Base-by-base conservation (phyloP, 2,797 vertebrate genomes). In the Xiphorhynchus erythropygius region DNA sequence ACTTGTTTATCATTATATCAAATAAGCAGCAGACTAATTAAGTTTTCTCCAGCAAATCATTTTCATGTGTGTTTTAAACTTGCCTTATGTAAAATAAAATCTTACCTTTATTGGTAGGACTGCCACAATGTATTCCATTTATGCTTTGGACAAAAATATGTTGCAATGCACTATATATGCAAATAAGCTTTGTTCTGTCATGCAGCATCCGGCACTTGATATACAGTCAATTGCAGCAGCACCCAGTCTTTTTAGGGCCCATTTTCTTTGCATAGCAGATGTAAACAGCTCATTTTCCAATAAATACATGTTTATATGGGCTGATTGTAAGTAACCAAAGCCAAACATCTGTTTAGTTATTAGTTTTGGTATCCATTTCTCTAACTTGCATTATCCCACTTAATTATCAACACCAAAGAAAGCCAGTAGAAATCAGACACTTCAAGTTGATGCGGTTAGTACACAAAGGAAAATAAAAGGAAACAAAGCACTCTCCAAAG, bases 401-500 rank as follows among this genome's bases (percentile, higher is more conserved):
- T 86, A 96, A 96, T 95, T 93, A 97, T 94, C 87, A 96, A 96
- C 94, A 96, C 96, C 97, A 95, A 96, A 95, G 96, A 97, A 97
- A 97, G 96, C 95, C 69, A 96, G 96, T 88, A 95, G 91, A 81
- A 88, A 89, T 94, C 95, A 96, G 81, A 94, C 80, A 96, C 95
- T 97, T 96, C 87, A 96, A 96, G 97, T 90, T 80, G 96, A 98
- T 98, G 98, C 98, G 49, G 97, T 98, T 98, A 98, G 97, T 98
- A 98, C 91, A 85, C 93, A 90, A 97, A 96, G 88, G 96, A 97
- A 97, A 96, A 75, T 33, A 84, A 97, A 82, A 96, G 57, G 94
- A 80, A 96, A 94, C 94, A 96, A 97, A 98, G 97, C 98, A 94
- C 94, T 95, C 87, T 94, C 92, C 90, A 97, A 94, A 97, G 95